phyloP scores from a whole-genome alignment of 2,113 vertebrate species.

The Mesembrinibis cayennensis region DNA sequence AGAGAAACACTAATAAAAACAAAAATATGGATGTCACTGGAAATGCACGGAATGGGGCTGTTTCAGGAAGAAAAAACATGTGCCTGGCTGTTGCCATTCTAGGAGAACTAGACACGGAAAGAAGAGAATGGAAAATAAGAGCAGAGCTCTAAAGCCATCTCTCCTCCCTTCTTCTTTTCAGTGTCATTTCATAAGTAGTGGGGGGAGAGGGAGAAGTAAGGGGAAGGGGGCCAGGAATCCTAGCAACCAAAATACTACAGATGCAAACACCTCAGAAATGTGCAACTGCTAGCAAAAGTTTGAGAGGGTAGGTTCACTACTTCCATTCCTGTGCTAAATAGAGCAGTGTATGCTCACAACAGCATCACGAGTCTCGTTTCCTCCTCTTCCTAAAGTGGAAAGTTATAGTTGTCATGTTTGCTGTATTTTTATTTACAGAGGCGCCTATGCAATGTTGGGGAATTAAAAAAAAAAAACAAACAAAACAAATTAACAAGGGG shows the following conservation, averaged over 20 bases:
- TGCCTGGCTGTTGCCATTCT: neutral
- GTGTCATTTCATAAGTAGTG: neutral
- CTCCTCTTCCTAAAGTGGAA: neutral
- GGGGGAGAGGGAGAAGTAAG: neutral
- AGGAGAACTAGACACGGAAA: neutral
- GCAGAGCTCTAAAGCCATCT: neutral
- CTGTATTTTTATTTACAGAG: neutral
- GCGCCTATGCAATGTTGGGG: neutral
- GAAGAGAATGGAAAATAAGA: slow-evolving; percentile 20
- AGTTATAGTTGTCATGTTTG: neutral
- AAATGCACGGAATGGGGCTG: neutral
- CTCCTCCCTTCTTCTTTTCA: neutral
- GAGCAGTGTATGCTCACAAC: neutral
- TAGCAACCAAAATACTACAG: slow-evolving; percentile 35
- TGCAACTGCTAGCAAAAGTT: neutral
- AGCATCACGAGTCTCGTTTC: neutral
- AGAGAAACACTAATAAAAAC: neutral
- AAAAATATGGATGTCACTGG: neutral
- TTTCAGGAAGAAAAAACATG: neutral
- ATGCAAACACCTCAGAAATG: slow-evolving; percentile 41
- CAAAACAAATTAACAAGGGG: neutral
- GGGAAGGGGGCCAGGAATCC: slow-evolving; percentile 27
- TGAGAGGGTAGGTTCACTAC: neutral
- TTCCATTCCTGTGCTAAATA: neutral
- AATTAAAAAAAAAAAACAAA: neutral